Base-by-base conservation (phyloP, 2,797 vertebrate species). In the Chelidonichthys spinosus region DNA sequence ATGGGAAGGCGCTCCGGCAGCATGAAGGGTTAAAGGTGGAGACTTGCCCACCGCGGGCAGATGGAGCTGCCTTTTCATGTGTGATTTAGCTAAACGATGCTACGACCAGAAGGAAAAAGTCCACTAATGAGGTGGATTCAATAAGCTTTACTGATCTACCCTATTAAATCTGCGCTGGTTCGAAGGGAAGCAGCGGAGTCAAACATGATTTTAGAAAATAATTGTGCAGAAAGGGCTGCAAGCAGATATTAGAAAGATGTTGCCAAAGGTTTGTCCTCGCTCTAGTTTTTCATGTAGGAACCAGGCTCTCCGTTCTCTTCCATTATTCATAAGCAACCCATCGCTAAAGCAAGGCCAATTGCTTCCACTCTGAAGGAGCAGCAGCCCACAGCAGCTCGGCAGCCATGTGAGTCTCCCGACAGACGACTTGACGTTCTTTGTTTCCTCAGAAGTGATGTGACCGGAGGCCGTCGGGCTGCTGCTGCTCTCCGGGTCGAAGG, bases 1-100 rank as follows among this genome's bases (percentile, higher is more conserved):
- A 86, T 91, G 91, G 92, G 90, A 92, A 91, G 85, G 50, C 85
- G 78, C 78, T 83, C 79, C 72, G 69, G 81, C 83, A 82, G 86
- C 83, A 84, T 85, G 87, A 92, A 94, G 91, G 91, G 83, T 88
- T 90, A 86, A 93, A 94, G 92, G 92, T 92, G 74, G 75, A 72
- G 76, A 75, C 89, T 91, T 65, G 89, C 91, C 86, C 90, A 87
- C 88, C 89, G 67, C 69, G 25, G 89, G 90, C 87, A 85, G 93
- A 95, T 95, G 93, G 93, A 93, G 91, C 84, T 79, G 84, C 83
- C 92, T 91, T 94, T 94, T 95, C 92, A 93, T 94, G 93, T 93
- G 87, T 69, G 78, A 89, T 86, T 74, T 66, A 53, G 46, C 72
- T 63, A 62, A 59, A 69, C 55, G 11, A 46, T 67, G 49, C 63